Percentiles rank a stretch among this genome's conserved stretches.
These are phyloP conservation scores for Hemicrepidius hirtus DNA, from an alignment of 2,888 invertebrate genomes.

Conservation along the genomic window DNA sequence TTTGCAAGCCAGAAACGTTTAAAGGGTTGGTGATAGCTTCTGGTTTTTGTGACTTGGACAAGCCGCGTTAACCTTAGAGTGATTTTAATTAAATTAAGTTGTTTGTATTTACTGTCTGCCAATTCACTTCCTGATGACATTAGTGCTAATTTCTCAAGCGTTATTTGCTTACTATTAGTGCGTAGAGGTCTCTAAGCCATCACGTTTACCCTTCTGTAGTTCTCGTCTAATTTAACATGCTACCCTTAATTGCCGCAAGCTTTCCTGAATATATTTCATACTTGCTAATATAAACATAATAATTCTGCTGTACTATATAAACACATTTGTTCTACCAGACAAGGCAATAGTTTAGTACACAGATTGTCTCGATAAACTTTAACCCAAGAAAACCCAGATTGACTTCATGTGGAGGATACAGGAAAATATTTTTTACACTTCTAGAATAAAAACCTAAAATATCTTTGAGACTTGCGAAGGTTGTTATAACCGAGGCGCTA, in stretches of 20 bases:
- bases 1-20: too few relatives aligned
- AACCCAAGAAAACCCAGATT: too few relatives aligned
- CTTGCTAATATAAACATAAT: conserved; percentile 1
- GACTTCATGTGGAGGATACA: too few relatives aligned
- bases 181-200: not conserved
- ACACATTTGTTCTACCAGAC: not conserved
- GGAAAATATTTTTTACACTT: too few relatives aligned
- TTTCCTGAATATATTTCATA: conserved; percentile 9
- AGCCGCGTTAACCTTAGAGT: not conserved
- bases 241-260: conserved; percentile 18
- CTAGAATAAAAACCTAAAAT: too few relatives aligned
- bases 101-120: conserved; percentile 8
- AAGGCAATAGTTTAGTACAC: not conserved
- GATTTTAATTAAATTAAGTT: conserved; percentile 6
- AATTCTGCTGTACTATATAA: not conserved
- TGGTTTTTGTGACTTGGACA: not conserved
- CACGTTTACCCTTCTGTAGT: conserved; percentile 12
- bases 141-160: conserved; percentile 8
- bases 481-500: too few relatives aligned
- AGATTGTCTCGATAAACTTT: too few relatives aligned
- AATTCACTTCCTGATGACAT: conserved; percentile 12
- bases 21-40: not conserved
- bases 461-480: too few relatives aligned
- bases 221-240: conserved; percentile 13
- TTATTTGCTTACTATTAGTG: conserved; percentile 16